Evolutionary conservation across 2,888 invertebrate species (phyloP).

Genomic region (Ellobium chinense): DNA sequence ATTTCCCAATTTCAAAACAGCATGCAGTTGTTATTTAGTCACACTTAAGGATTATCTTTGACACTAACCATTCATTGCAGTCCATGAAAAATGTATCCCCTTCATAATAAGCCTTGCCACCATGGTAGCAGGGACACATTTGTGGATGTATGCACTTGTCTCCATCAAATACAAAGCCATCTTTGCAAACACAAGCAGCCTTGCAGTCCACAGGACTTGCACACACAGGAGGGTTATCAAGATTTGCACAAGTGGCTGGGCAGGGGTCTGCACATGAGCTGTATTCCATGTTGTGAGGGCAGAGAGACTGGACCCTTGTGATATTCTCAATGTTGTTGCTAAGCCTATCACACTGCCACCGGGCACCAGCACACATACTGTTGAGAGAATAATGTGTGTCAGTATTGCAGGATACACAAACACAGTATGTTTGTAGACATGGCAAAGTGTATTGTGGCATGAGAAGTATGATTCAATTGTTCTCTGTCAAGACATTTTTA

Average conservation of each 20-base stretch:
- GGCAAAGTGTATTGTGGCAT: too few species aligned
- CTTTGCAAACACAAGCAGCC: constrained; percentile 82
- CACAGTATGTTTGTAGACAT: too few species aligned
- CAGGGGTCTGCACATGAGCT: constrained; percentile 87
- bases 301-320: constrained; percentile 45
- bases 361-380: constrained; percentile 63
- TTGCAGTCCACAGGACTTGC: constrained; percentile 56
- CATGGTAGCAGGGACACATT: constrained; percentile 94
- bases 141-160: constrained; percentile 84
- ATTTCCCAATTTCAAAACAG: too few species aligned
- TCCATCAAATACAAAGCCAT: constrained; percentile 74
- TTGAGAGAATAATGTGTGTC: neutral
- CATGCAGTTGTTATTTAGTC: too few species aligned
- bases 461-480: too few species aligned
- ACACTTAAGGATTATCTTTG: too few species aligned
- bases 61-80: constrained; percentile 88
- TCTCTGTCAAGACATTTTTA: too few species aligned
- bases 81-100: constrained; percentile 88
- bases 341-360: constrained; percentile 58
- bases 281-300: constrained; percentile 81
- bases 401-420: too few species aligned
- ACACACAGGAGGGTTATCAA: constrained; percentile 83
- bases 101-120: constrained; percentile 89
- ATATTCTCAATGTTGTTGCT: neutral
- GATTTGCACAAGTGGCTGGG: constrained; percentile 91